Conservation (phyloP, 2,888 invertebrate genomes). For the Hypena proboscidalis region DNA sequence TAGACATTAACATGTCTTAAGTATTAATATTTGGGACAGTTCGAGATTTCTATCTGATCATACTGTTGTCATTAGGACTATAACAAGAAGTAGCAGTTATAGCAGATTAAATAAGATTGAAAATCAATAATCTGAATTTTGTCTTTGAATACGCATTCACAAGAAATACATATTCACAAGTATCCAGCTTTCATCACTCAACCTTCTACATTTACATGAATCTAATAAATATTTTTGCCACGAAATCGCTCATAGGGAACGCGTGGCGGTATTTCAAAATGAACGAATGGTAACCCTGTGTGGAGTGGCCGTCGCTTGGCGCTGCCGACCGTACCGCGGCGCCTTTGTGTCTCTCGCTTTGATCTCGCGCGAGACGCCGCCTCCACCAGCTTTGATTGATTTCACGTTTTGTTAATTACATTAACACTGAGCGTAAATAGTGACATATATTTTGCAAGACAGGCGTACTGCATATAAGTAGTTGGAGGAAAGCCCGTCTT, state of each 20-base stretch:
- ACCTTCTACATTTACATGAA: neutral
- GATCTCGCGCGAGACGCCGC: conserved; percentile 57
- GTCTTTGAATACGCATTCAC: too few species aligned
- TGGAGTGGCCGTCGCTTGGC: conserved; percentile 36
- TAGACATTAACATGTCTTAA: too few species aligned
- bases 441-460: conserved; percentile 37
- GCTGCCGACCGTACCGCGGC: conserved; percentile 48
- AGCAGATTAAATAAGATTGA: too few species aligned
- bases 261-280: conserved; percentile 21
- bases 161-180: too few species aligned
- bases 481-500: conserved; percentile 17
- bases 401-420: conserved; percentile 66
- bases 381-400: conserved; percentile 62
- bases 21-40: too few species aligned
- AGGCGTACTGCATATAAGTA: conserved; percentile 21
- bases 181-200: too few species aligned
- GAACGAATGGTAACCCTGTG: conserved; percentile 30
- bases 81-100: too few species aligned
- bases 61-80: too few species aligned
- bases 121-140: too few species aligned
- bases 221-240: neutral
- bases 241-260: conserved; percentile 14
- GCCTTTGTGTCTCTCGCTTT: conserved; percentile 62
- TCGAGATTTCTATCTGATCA: too few species aligned
- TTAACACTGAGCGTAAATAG: conserved; percentile 45